A percentile compares a stretch with the other conserved stretches of the same genome.
phyloP scores from a whole-genome alignment of 2,113 vertebrate genomes.

The Misgurnus anguillicaudatus region DNA sequence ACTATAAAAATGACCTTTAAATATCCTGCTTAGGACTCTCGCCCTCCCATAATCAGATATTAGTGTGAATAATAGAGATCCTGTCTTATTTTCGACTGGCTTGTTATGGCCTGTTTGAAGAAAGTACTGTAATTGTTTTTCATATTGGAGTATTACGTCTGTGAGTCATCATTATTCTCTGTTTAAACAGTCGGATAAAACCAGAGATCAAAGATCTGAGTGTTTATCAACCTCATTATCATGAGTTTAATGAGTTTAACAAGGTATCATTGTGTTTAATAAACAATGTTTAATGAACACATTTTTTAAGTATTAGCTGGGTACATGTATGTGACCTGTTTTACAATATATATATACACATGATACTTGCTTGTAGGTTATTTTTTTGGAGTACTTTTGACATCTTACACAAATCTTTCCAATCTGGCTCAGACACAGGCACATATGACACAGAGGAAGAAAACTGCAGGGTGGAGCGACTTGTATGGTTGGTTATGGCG shows the following conservation, averaged over 20 bases:
- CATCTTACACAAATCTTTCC: constrained; percentile 5
- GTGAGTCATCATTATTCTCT: not conserved
- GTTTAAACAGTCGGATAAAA: not conserved
- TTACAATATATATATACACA: too few relatives aligned
- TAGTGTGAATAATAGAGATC: not conserved
- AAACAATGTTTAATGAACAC: not conserved
- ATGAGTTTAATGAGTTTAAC: too few relatives aligned
- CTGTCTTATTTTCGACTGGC: not conserved
- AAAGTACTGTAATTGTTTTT: not conserved
- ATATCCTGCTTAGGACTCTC: not conserved
- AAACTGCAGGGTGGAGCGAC: constrained; percentile 6
- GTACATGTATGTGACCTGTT: too few relatives aligned
- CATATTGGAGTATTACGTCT: not conserved
- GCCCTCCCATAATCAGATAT: not conserved
- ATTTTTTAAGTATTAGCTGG: too few relatives aligned
- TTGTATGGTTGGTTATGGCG: not conserved
- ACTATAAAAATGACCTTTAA: not conserved
- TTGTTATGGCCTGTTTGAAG: not conserved
- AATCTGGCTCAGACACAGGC: constrained; percentile 32
- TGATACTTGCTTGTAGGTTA: too few relatives aligned
- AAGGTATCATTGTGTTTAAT: too few relatives aligned
- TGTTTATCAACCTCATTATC: too few relatives aligned
- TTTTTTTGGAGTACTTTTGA: not conserved
- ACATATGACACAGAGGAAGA: constrained; percentile 25
- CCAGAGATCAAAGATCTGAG: not conserved